Conservation (phyloP, 53 echinoderm and acorn worm genomes). For the Echinarachnius parma region DNA sequence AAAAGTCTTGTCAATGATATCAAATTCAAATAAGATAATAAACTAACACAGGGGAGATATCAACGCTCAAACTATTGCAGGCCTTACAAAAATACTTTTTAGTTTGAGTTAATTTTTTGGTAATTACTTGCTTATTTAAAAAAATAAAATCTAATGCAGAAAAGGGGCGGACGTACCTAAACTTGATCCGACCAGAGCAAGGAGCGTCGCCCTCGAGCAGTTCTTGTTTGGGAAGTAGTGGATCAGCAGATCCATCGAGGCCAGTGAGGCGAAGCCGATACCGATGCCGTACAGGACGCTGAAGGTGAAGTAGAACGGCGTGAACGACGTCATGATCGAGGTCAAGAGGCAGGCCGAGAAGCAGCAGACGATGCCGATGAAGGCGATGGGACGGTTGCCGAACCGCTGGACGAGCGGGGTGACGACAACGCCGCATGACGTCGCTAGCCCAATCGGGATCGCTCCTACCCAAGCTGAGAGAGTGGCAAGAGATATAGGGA, state of each 20-base stretch:
- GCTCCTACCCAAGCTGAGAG: constrained; percentile 76
- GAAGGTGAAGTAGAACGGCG: constrained; percentile 71
- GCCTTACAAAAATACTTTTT: no score
- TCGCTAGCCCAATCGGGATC: constrained; percentile 79
- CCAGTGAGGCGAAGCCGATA: constrained; percentile 59
- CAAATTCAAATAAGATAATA: no score
- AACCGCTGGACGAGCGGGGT: constrained; percentile 65
- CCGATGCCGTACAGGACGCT: constrained; percentile 80
- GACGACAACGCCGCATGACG: constrained; percentile 61
- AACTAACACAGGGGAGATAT: no score
- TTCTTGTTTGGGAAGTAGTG: constrained; percentile 77
- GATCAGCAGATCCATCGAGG: constrained; percentile 81
- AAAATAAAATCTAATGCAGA: no score
- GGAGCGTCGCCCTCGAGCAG: constrained; percentile 74
- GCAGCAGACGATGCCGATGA: constrained; percentile 63
- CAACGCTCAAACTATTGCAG: no score
- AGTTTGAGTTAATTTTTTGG: no score
- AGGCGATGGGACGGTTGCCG: constrained; percentile 64
- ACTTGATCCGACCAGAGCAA: constrained; percentile 72
- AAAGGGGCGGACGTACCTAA: constrained; percentile 71
- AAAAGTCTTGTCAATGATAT: no score
- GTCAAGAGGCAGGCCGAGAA: constrained; percentile 59
- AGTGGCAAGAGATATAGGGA: background rate
- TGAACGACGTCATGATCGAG: constrained; percentile 66
- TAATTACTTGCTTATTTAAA: no score